phyloP scores from a whole-genome alignment of 2,888 invertebrate species.

The Eugnorisma glareosa region DNA sequence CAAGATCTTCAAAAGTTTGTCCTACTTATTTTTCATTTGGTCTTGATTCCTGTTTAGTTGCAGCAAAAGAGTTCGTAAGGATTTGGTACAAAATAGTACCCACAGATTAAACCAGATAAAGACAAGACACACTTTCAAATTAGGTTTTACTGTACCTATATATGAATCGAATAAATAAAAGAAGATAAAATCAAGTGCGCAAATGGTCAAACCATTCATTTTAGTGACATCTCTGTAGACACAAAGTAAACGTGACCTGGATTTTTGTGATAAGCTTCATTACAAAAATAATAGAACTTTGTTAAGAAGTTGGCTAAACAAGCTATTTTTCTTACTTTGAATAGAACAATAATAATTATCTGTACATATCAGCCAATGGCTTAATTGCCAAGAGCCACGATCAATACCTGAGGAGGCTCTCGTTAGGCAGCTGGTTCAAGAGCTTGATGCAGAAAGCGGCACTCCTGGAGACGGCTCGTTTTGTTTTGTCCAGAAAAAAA shows the following conservation, averaged over 20 bases:
- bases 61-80: not conserved
- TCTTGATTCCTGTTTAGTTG: conserved; percentile 1
- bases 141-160: too few species aligned
- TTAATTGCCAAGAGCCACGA: too few species aligned
- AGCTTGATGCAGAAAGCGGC: too few species aligned
- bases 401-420: too few species aligned
- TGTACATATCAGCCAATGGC: too few species aligned
- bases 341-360: too few species aligned
- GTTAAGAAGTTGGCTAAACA: too few species aligned
- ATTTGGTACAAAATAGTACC: not conserved
- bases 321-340: too few species aligned
- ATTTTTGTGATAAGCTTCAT: not conserved
- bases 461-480: too few species aligned
- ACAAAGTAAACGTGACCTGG: too few species aligned
- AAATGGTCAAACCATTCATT: not conserved
- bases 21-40: conserved; percentile 8
- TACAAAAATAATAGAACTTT: not conserved
- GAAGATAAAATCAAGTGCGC: not conserved
- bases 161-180: not conserved
- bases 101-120: not conserved
- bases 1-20: conserved; percentile 27
- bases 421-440: too few species aligned
- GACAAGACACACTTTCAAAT: not conserved
- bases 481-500: too few species aligned
- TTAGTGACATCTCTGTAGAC: not conserved